Percentiles rank a stretch among this genome's conserved stretches.
These are phyloP conservation scores for Spinus pinus DNA, from an alignment of 2,797 vertebrate genomes.

Conservation along the genomic window DNA sequence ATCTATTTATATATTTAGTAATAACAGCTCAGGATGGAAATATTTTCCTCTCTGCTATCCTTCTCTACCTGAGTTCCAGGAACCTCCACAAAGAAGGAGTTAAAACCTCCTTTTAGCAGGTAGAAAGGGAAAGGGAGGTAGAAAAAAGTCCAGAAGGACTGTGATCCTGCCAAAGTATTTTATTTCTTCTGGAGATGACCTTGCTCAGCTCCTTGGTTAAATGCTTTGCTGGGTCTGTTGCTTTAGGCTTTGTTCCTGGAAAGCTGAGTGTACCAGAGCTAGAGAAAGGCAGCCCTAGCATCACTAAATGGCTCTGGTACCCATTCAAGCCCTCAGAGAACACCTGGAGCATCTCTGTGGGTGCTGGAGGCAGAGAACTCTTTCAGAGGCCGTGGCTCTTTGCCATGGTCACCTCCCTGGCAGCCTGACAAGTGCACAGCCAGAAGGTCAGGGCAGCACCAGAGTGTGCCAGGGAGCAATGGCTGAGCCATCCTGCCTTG, in stretches of 20 bases:
- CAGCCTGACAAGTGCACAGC: not conserved
- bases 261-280: not conserved
- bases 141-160: not conserved
- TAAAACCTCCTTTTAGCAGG: not conserved
- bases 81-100: not conserved
- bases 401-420: not conserved
- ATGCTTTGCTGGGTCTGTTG: not conserved
- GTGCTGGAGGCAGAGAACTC: not conserved
- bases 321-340: rapidly evolving
- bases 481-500: not conserved
- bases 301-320: not conserved
- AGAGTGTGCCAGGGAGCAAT: not conserved
- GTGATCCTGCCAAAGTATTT: not conserved
- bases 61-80: not conserved
- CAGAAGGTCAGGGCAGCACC: not conserved
- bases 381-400: not conserved
- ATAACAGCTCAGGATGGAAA: not conserved
- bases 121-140: not conserved
- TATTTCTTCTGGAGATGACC: not conserved
- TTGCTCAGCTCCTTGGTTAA: not conserved
- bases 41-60: not conserved
- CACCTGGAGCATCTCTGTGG: not conserved
- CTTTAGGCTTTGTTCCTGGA: not conserved
- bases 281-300: not conserved
- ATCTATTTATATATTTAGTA: not conserved